phyloP scores from a whole-genome alignment of 2,888 invertebrate species.

The Pristionchus fissidentatus region DNA sequence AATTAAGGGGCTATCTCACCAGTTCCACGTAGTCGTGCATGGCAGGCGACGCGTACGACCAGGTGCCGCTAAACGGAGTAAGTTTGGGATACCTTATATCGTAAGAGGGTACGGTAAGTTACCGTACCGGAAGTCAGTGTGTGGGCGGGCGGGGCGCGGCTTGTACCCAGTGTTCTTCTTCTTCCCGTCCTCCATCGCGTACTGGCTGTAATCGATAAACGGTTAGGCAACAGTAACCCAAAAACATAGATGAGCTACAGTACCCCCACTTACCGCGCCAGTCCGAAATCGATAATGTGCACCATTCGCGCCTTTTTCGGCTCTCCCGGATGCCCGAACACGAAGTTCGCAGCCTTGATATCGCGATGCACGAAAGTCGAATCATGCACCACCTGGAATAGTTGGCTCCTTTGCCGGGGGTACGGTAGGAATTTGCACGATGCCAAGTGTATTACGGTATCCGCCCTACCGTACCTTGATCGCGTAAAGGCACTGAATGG shows the following conservation, averaged over 20 bases:
- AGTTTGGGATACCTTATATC: too few relatives aligned
- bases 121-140: constrained; percentile 52
- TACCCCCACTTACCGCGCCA: constrained; percentile 43
- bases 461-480: constrained; percentile 27
- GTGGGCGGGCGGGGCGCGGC: constrained; percentile 41
- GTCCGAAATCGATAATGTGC: constrained; percentile 42
- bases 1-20: too few relatives aligned
- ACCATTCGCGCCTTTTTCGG: constrained; percentile 27
- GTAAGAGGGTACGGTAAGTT: not conserved
- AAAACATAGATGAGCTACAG: too few relatives aligned
- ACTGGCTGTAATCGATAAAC: constrained; percentile 16
- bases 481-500: constrained; percentile 10
- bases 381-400: constrained; percentile 27
- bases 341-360: constrained; percentile 42
- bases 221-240: too few relatives aligned
- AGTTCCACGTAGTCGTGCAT: constrained; percentile 56
- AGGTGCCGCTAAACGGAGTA: constrained; percentile 59
- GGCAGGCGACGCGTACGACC: constrained; percentile 55
- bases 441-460: not conserved
- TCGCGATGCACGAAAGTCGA: constrained; percentile 36
- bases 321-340: constrained; percentile 25
- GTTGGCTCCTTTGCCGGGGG: too few relatives aligned
- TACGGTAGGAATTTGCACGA: constrained; percentile 39
- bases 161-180: not conserved
- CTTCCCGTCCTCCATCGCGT: not conserved